Conservation (phyloP, 2,888 invertebrate species). For the Clunio marinus region DNA sequence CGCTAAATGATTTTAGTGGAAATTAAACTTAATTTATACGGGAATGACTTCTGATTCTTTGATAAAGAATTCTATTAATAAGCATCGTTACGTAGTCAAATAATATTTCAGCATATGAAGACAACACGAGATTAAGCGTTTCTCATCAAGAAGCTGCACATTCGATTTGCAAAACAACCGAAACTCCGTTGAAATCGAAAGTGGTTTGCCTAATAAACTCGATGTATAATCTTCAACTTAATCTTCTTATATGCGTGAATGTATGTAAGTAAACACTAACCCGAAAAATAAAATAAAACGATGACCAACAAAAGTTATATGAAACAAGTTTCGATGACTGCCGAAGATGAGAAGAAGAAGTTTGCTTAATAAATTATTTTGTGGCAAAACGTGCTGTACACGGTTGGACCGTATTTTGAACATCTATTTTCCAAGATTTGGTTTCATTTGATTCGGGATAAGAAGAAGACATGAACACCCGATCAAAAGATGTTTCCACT, state of each 20-base stretch:
- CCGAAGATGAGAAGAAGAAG: conserved; percentile 12
- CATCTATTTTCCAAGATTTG: not conserved
- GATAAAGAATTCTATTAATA: no score
- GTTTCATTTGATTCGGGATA: not conserved
- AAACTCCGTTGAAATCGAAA: conserved; percentile 31
- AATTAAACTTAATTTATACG: no score
- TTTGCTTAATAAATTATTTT: conserved; percentile 8
- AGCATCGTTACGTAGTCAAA: no score
- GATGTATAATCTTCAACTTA: conserved; percentile 28
- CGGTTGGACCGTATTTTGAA: not conserved
- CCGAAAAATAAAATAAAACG: not conserved
- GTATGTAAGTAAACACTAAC: conserved; percentile 16
- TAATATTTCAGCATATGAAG: no score
- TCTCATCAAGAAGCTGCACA: not conserved
- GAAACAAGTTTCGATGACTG: conserved; percentile 33
- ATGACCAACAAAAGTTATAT: conserved; percentile 9
- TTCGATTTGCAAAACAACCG: conserved; percentile 18
- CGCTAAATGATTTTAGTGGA: no score
- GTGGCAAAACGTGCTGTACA: not conserved
- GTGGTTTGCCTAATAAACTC: conserved; percentile 37
- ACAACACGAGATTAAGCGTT: no score
- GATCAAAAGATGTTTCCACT: no score
- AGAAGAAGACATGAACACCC: no score
- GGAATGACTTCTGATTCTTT: no score
- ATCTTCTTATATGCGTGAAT: conserved; percentile 32